Evolutionary conservation across 2,797 vertebrate species (phyloP), one percentile per base, ranked within the genome.

Genomic region (Hydrophis major): DNA sequence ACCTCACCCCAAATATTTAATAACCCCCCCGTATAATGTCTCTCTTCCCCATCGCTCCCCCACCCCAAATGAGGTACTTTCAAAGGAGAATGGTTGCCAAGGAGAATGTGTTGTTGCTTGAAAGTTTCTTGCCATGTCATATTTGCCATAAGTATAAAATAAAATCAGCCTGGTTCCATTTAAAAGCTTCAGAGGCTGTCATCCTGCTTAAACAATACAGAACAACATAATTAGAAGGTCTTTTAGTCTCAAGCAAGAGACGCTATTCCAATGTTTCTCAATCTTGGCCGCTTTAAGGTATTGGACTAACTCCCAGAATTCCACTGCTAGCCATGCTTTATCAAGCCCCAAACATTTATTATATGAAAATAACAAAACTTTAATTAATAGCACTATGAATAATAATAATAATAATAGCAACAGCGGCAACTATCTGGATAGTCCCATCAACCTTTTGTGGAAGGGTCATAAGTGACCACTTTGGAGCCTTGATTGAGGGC

Each of bases 51-150:
- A 3, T 63, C 1, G 6, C n/a, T 2, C n/a, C 66, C 59, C 56
- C 56, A 5, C 63, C 86, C n/a, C 27, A 93, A 92, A 89, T 94
- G 95, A 91, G 93, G 89, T 93, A 88, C 93, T 69, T 94, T 88
- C 92, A 92, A 95, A 94, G 95, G 93, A 6, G 94, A 89, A 94
- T 22, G 87, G 89, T 56, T 25, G 89, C 37, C 37, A 42, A 78
- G 18, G 16, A 47, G 69, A 63, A 47, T 5, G 55, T 53, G 37
- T n/a, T n/a, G 69, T 96, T 78, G 93, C 60, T 95, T 94, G 93
- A 95, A 93, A 93, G 89, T 86, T 94, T 96, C 56, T 94, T 96
- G 95, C 88, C 93, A 93, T 90, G 92, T 69, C 94, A 91, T 0
- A n/a, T 95, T n/a, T 69, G 13, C 86, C 59, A 20, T 6, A 42